Evolutionary conservation across 2,888 invertebrate species (phyloP), one percentile per base, ranked within the genome.

Genomic region (Dynastes grantii): DNA sequence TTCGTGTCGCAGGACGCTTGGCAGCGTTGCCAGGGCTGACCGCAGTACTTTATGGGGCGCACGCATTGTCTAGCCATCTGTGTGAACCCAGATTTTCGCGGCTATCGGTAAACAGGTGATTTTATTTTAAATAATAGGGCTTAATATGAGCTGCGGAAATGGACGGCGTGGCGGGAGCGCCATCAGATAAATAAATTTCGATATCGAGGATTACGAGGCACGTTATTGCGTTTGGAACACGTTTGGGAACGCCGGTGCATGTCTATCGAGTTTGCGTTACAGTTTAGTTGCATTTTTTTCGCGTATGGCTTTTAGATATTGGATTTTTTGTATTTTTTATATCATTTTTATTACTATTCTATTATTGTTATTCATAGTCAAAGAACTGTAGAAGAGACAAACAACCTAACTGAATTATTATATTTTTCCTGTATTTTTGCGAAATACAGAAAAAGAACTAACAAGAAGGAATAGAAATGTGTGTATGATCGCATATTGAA

Each of bases 41-140:
- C 83, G 78, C 83, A 84, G 76, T 81, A 82, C 81, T 82, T 82
- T 83, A 83, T 82, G 82, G 82, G 32, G 9, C 45, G 45, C 81
- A 80, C 78, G 81, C 82, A 81, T 81, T 83, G 83, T 83, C 61
- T 61, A 61, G 61, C 61, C 61, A 61, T 81, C 83, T 84, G 84
- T 82, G 83, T 81, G 80, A 81, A 82, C 81, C 45, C 82, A 80
- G 77, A 79, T 77, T 79, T 79, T 76, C 79, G 73, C 67, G 73
- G 79, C 77, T 77, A 77, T 77, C 79, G 58, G 65, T 77, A 64
- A 65, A 78, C 78, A 78, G 78, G 78, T 78, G 71, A 78, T 78
- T 78, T 78, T 73, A 65, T 78, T 78, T 75, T 78, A 75, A 73
- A 78, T 78, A 61, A 75, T 70, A 53, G 22, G 70, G 29, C 22